Base-by-base conservation (phyloP, 1,140 invertebrate species). In the Eupeodes corollae region DNA sequence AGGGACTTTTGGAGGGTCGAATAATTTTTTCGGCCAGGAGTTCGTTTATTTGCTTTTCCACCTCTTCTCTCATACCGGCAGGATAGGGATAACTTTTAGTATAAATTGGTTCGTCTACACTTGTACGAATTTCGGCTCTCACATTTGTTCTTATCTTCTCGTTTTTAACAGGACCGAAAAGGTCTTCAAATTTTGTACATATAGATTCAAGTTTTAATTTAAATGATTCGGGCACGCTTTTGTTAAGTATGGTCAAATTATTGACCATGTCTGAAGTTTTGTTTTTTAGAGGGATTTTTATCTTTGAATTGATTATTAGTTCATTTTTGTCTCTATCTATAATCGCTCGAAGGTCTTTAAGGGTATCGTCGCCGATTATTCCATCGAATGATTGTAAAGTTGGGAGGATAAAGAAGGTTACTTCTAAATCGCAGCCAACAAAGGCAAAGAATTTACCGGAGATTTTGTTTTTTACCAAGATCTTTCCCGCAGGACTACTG, bases 131-230 rank as follows among this genome's bases (percentile, higher is more conserved):
- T 19, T 42, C 18, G 6, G 16, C 41, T 42, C 11, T 19, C 26
- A 42, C 52, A 33, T 5, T n/a, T n/a, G 6, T 51, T 35, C 54
- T 48, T 16, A 21, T 46, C 13, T 35, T 54, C 35, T 1, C 45
- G 18, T 53, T 53, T 58, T 2, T 52, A n/a, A 0, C 34, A 2
- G 34, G 50, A 47, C 14, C 51, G 55, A n/a, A 48, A 53, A 11
- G 46, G 51, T 26, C 53, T 53, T 30, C 44, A 52, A 42, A 44
- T 51, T 8, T 50, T 51, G n/a, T n/a, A n/a, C n/a, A n/a, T n/a
- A n/a, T n/a, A n/a, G n/a, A n/a, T n/a, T n/a, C n/a, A n/a, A n/a
- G n/a, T n/a, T n/a, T n/a, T n/a, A n/a, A n/a, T n/a, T n/a, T n/a
- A n/a, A n/a, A n/a, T n/a, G n/a, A n/a, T n/a, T n/a, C n/a, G n/a